Evolutionary conservation across 2,888 invertebrate species (phyloP), one percentile per base, ranked within the genome.

Genomic region (Acanthosoma haemorrhoidale): DNA sequence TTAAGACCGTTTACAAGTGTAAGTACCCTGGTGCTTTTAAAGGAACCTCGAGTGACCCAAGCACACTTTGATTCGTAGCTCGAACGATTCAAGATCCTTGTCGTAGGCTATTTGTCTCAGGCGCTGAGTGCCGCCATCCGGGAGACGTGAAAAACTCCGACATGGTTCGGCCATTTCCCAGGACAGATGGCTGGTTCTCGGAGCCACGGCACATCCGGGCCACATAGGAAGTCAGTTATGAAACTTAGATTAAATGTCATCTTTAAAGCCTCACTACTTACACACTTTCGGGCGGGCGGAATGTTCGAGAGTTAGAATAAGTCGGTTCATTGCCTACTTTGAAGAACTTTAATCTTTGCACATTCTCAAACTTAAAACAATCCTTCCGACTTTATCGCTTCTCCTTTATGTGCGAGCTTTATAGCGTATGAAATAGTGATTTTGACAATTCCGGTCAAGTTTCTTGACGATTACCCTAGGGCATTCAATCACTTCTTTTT

Each of bases 191-290:
- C 11, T 9, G 4, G 32, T 9, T 9, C 32, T 9, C 25, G 5
- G 25, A 25, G 21, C 51, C n/a, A n/a, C n/a, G n/a, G n/a, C n/a
- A n/a, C n/a, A n/a, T n/a, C n/a, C n/a, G n/a, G n/a, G n/a, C 51
- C 51, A 51, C 51, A 51, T 13, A 13, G 51, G 4, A 34, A 57
- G 51, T 36, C 67, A 43, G 16, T 67, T 67, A 67, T 67, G 57
- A 67, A 67, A 67, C 38, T 67, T 67, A 67, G 67, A 67, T 67
- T 67, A 67, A 67, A 67, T 29, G 67, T 67, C 67, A 67, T 51
- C 67, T 57, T 57, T 51, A 51, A 67, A 43, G 57, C 18, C 29
- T 18, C n/a, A n/a, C n/a, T n/a, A 51, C 51, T 51, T 25, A 51
- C 25, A 51, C n/a, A 51, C 25, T n/a, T n/a, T n/a, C n/a, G n/a